Conservation (phyloP, 2,888 invertebrate genomes). For the Patella pellucida region DNA sequence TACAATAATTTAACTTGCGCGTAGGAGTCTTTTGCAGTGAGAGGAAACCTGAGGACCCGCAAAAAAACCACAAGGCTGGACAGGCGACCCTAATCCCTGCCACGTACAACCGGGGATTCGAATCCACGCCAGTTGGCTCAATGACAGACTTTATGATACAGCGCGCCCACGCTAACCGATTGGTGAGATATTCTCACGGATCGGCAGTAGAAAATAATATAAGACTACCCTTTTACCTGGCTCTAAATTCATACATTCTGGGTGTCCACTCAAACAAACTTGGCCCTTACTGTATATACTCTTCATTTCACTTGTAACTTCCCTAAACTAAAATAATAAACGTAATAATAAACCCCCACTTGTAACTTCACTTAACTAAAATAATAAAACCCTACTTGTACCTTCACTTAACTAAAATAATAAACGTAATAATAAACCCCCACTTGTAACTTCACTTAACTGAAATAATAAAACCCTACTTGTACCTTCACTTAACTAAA, state of each 20-base stretch:
- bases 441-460: constrained; percentile 24
- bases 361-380: constrained; percentile 24
- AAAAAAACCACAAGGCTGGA: too few species aligned
- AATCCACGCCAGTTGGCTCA: too few species aligned
- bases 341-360: background rate
- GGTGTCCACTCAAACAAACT: constrained; percentile 24
- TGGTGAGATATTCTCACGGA: too few species aligned
- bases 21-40: too few species aligned
- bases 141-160: too few species aligned
- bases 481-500: constrained; percentile 23
- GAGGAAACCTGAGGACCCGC: too few species aligned
- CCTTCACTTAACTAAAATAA: constrained; percentile 24
- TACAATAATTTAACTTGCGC: too few species aligned
- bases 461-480: constrained; percentile 14
- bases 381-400: background rate
- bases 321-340: constrained; percentile 21
- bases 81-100: too few species aligned
- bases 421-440: too few species aligned
- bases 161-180: too few species aligned
- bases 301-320: constrained; percentile 28
- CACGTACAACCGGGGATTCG: too few species aligned
- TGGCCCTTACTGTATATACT: constrained; percentile 32
- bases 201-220: too few species aligned
- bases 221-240: constrained; percentile 22
- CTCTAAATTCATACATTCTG: constrained; percentile 34